These are phyloP conservation scores for Cinclus mexicanus DNA, from an alignment of 2,113 vertebrate genomes.

Conservation along the genomic window DNA sequence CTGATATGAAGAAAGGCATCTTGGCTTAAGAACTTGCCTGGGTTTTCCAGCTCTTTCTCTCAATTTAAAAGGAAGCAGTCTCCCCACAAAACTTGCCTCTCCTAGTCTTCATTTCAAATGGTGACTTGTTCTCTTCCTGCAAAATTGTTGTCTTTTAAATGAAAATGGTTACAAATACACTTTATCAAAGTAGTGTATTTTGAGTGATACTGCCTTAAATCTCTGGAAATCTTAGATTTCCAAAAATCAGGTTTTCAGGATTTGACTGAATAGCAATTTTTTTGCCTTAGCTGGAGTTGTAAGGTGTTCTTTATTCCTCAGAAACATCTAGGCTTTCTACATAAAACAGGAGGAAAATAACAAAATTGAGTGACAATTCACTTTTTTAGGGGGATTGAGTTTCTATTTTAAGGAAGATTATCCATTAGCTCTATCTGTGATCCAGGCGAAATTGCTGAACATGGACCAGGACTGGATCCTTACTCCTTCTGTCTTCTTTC, in stretches of 20 bases:
- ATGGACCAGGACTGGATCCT: background rate
- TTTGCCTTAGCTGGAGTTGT: background rate
- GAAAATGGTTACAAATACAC: background rate
- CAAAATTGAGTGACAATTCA: background rate
- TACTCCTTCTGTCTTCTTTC: background rate
- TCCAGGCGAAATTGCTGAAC: background rate
- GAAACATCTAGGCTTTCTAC: background rate
- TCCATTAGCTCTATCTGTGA: background rate
- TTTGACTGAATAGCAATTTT: background rate
- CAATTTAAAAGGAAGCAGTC: background rate
- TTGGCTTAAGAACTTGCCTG: background rate
- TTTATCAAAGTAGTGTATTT: background rate
- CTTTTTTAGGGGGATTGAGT: background rate
- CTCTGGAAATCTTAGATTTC: background rate
- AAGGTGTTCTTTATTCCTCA: background rate
- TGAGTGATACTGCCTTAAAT: background rate
- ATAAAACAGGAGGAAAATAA: background rate
- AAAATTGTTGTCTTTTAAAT: background rate
- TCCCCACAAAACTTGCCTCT: background rate
- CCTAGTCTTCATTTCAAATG: background rate
- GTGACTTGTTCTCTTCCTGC: background rate
- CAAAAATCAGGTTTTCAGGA: background rate
- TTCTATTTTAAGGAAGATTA: background rate
- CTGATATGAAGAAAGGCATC: background rate
- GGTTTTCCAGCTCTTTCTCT: background rate